phyloP scores from a whole-genome alignment of 1,140 invertebrate species.

The Gonatopus flavifemur region DNA sequence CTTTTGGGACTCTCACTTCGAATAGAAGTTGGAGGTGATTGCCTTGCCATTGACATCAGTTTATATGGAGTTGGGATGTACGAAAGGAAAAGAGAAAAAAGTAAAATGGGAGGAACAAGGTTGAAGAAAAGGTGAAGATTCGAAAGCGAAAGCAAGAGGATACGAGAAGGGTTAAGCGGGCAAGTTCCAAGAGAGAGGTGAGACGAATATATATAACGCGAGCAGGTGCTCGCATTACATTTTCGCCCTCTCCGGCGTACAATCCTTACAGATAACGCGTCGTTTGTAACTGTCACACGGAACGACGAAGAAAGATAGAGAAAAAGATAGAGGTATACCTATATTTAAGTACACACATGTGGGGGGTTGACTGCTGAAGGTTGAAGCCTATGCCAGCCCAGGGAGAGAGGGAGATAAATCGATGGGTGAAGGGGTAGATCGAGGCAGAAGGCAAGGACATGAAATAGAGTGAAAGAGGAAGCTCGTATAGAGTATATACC shows the following conservation, averaged over 20 bases:
- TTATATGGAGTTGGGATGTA: conserved; percentile 26
- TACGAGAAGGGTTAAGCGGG: conserved; percentile 24
- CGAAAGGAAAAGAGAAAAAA: neutral
- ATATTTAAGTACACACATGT: no score
- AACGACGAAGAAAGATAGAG: conserved; percentile 22
- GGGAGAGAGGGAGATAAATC: conserved; percentile 7
- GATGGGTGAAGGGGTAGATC: no score
- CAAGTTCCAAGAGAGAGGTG: conserved; percentile 12
- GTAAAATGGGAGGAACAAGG: neutral
- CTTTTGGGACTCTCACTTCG: conserved; percentile 1
- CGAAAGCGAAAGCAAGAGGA: neutral
- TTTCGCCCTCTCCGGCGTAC: conserved; percentile 44
- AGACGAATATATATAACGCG: conserved; percentile 25
- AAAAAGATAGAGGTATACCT: conserved; percentile 24
- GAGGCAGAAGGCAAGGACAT: no score
- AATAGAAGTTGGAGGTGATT: conserved; percentile 34
- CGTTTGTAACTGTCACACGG: conserved; percentile 53
- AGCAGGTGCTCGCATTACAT: conserved; percentile 49
- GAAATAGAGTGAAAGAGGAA: no score
- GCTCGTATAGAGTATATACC: no score
- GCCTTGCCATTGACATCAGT: conserved; percentile 46
- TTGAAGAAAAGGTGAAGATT: no score
- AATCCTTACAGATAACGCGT: conserved; percentile 53
- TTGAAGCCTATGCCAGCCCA: no score
- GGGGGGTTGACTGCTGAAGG: no score